Base-by-base conservation (phyloP, 92 coral and sea anemone genomes). In the Phenganax stokvisi region DNA sequence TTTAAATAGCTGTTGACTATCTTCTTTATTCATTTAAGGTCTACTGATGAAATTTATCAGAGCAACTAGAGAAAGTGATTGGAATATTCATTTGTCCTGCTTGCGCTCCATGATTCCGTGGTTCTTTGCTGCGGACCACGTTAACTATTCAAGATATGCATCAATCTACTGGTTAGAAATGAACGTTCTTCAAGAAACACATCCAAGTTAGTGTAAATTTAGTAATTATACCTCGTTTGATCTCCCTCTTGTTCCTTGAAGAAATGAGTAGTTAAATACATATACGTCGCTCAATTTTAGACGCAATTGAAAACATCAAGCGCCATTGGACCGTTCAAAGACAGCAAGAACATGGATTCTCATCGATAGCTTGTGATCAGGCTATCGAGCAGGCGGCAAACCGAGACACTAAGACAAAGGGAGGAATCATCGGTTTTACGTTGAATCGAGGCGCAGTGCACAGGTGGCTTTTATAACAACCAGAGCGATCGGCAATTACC, bases 361-460 rank as follows among this genome's bases (percentile, higher is more conserved):
- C 77, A 25, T 53, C 61, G 28, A 73, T 73, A 12, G 59, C 77
- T 51, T 73, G 77, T 29, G 60, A 73, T 25, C 60, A 73, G 54
- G 77, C 77, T 58, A 73, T 73, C 10, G 60, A 73, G 15, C 77
- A 73, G 62, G 52, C 77, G 8, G 77, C 28, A 12, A 73, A 73
- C 62, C 51, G 60, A 73, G 61, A 73, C 16, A 10, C 77, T 31
- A 73, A 73, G 54, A 73, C 77, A 52, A 72, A 72, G 44, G 77
- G 77, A 47, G 77, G 77, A 72, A 37, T 72, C 30, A 54, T 72
- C 4, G 58, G 77, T n/a, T 72, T 1, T 54, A 72, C 77, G 10
- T 25, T 72, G 10, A 72, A 72, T 57, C 47, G 44, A 72, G 77
- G 77, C 7, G 77, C 77, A 10, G 77, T 72, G 20, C 10, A 72